Percentiles rank a stretch among this genome's conserved stretches.
These are phyloP conservation scores for Aplocera efformata DNA, from an alignment of 2,888 invertebrate genomes.

Conservation along the genomic window DNA sequence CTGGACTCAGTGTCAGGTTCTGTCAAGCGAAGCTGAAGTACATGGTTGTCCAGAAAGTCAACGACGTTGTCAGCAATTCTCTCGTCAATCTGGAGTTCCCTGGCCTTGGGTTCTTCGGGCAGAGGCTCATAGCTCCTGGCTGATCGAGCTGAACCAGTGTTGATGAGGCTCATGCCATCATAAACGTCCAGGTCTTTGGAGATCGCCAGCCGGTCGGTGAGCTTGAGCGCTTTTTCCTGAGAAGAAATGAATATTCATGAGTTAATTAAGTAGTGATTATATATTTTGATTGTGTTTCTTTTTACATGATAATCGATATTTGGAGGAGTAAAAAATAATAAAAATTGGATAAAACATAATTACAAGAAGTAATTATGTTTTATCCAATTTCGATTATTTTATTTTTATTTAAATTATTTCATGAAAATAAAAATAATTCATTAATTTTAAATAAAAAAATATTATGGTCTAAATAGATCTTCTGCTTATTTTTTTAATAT, in stretches of 20 bases:
- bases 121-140: conserved; percentile 69
- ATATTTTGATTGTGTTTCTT: too few relatives aligned
- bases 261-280: background rate
- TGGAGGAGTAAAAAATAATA: too few relatives aligned
- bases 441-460: too few relatives aligned
- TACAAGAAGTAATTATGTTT: too few relatives aligned
- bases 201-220: conserved; percentile 80
- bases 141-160: conserved; percentile 73
- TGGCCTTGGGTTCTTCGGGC: conserved; percentile 64
- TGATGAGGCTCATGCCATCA: conserved; percentile 74
- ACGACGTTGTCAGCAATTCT: conserved; percentile 68
- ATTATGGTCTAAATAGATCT: too few relatives aligned
- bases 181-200: conserved; percentile 73
- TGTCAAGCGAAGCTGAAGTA: conserved; percentile 67
- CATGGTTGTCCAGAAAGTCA: conserved; percentile 70
- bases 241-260: conserved; percentile 29
- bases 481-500: too few relatives aligned
- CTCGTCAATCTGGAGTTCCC: conserved; percentile 67
- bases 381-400: too few relatives aligned
- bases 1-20: conserved; percentile 59
- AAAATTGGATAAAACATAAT: too few relatives aligned
- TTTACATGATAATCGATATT: too few relatives aligned
- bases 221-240: conserved; percentile 82
- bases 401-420: too few relatives aligned
- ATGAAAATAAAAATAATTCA: too few relatives aligned